phyloP scores from a whole-genome alignment of 2,113 vertebrate species.

The Anguilla japonica region DNA sequence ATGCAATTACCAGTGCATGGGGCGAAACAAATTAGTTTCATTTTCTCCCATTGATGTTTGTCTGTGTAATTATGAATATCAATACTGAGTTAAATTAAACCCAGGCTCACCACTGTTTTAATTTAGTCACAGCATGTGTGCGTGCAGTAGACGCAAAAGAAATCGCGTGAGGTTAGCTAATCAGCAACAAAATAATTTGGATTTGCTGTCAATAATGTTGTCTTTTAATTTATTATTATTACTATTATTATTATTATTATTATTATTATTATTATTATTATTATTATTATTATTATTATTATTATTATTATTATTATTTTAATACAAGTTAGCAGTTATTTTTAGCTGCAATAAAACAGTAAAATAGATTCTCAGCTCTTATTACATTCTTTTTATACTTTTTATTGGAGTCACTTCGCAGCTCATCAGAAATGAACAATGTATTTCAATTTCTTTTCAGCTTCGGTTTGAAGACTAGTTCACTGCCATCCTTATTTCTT shows the following conservation, averaged over 20 bases:
- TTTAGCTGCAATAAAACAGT: no score
- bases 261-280: neutral
- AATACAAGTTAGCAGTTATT: neutral
- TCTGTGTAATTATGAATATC: conserved; percentile 4
- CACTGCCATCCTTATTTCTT: neutral
- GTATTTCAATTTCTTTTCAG: neutral
- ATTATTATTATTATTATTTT: neutral
- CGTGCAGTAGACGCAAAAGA: neutral
- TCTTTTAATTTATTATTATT: neutral
- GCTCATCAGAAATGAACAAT: neutral
- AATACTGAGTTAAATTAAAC: neutral
- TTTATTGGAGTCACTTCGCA: no score
- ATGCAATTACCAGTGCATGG: neutral
- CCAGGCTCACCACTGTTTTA: neutral
- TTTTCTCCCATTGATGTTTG: neutral
- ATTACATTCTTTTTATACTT: no score
- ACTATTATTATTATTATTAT: neutral
- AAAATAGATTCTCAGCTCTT: no score
- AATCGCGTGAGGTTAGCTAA: neutral
- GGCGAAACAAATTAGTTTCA: conserved; percentile 2
- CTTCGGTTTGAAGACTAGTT: neutral
- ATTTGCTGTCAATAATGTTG: neutral
- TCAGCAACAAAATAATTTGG: neutral
- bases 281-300: neutral
- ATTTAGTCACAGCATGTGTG: neutral